Evolutionary conservation across 2,113 vertebrate genomes (phyloP).

Genomic region (Etheostoma spectabile): DNA sequence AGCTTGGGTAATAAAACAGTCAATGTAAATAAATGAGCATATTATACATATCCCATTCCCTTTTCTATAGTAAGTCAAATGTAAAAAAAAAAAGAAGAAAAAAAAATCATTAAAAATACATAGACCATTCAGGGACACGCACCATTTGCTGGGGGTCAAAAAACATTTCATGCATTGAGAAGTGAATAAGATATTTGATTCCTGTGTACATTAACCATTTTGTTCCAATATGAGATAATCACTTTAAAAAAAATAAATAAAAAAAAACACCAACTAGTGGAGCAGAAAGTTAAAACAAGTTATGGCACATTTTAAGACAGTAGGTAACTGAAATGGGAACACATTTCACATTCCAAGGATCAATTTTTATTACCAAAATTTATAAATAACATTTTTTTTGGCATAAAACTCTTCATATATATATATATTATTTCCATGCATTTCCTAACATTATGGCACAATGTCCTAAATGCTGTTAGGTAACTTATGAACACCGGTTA

Average conservation of each 20-base stretch:
- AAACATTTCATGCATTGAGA: slow-evolving; percentile 57
- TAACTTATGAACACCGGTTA: slow-evolving; percentile 28
- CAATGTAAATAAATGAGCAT: slow-evolving; percentile 32
- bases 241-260: slow-evolving; percentile 9
- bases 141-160: slow-evolving; percentile 29
- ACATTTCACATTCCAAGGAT: slow-evolving; percentile 29
- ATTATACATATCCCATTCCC: slow-evolving; percentile 1
- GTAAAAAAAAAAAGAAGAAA: slow-evolving; percentile 2
- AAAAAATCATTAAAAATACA: neutral
- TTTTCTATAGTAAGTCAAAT: slow-evolving; percentile 18
- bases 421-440: slow-evolving; percentile 65
- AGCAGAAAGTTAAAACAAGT: slow-evolving; percentile 15
- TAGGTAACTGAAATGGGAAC: slow-evolving; percentile 4
- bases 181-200: slow-evolving; percentile 4
- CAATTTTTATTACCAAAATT: slow-evolving; percentile 9
- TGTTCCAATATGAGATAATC: slow-evolving; percentile 9
- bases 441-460: slow-evolving; percentile 42
- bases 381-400: slow-evolving; percentile 61
- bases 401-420: slow-evolving; percentile 56
- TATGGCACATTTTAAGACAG: slow-evolving; percentile 62
- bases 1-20: slow-evolving; percentile 6
- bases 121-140: neutral
- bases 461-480: slow-evolving; percentile 27
- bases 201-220: neutral
- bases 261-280: neutral